Conservation (phyloP, 2,888 invertebrate genomes). For the Rhamnusium bicolor region DNA sequence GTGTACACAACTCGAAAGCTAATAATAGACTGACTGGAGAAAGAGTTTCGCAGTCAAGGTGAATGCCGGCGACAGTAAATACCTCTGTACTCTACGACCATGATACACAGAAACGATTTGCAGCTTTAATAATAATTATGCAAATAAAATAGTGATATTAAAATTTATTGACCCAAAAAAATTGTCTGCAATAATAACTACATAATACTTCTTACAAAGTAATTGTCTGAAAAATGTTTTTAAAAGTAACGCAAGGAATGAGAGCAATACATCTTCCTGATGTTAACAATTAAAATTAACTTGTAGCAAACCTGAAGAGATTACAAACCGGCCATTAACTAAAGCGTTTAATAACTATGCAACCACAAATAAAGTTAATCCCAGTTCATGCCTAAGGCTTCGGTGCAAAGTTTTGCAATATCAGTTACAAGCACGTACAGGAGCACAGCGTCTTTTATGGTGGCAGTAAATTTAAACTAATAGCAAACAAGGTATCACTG, state of each 20-base stretch:
- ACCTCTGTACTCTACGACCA: too few relatives aligned
- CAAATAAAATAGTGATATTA: too few relatives aligned
- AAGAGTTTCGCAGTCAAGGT: too few relatives aligned
- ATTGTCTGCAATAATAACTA: neutral
- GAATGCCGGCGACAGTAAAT: too few relatives aligned
- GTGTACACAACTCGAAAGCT: too few relatives aligned
- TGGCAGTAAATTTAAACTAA: conserved; percentile 11
- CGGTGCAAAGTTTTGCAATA: conserved; percentile 23
- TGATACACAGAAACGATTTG: too few relatives aligned
- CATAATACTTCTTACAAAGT: neutral
- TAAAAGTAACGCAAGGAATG: neutral
- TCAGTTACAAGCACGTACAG: conserved; percentile 25
- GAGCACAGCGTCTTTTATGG: conserved; percentile 19
- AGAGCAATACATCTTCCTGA: neutral
- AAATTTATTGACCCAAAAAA: too few relatives aligned
- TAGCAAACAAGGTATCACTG: conserved; percentile 5
- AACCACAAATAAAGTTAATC: conserved; percentile 13
- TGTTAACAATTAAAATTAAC: neutral
- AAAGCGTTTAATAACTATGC: conserved; percentile 28
- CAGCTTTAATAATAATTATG: too few relatives aligned
- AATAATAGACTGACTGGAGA: too few relatives aligned
- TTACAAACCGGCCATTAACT: conserved; percentile 27
- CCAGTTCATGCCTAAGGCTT: conserved; percentile 21
- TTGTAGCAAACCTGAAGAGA: conserved; percentile 1
- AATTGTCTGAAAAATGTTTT: neutral